These are phyloP conservation scores for Holothuria leucospilota DNA, from an alignment of 53 echinoderm and acorn worm genomes.

Conservation along the genomic window DNA sequence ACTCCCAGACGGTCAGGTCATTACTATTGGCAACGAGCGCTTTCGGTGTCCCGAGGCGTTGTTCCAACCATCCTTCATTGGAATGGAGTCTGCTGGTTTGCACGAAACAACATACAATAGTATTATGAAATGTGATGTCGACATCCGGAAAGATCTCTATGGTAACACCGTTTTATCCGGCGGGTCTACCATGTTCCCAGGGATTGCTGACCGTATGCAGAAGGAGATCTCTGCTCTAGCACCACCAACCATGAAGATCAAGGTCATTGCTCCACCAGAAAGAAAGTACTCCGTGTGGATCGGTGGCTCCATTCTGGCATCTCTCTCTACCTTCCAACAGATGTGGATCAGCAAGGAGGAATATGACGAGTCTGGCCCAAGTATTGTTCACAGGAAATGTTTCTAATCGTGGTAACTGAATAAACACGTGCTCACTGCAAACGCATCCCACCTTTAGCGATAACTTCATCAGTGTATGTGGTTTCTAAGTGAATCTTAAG, in stretches of 20 bases:
- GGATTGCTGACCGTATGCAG: conserved; percentile 93
- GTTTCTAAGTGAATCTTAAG: too few relatives aligned
- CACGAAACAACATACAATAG: conserved; percentile 80
- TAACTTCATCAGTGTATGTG: too few relatives aligned
- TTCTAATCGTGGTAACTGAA: neutral
- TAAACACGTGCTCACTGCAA: neutral
- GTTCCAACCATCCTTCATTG: conserved; percentile 77
- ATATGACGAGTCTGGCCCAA: conserved; percentile 66
- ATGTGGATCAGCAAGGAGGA: conserved; percentile 99
- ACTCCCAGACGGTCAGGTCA: conserved; percentile 90
- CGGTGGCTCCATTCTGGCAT: conserved; percentile 91
- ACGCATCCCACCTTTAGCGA: too few relatives aligned
- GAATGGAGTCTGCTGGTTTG: conserved; percentile 68
- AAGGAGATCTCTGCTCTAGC: conserved; percentile 81
- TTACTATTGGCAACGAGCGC: conserved; percentile 69
- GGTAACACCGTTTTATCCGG: conserved; percentile 89
- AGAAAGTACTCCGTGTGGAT: conserved; percentile 98
- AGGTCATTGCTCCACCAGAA: conserved; percentile 93
- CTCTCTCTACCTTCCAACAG: conserved; percentile 97
- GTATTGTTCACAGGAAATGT: too few relatives aligned
- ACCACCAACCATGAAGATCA: conserved; percentile 94
- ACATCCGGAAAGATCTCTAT: conserved; percentile 81
- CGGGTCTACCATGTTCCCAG: conserved; percentile 91
- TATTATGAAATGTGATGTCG: conserved; percentile 94
- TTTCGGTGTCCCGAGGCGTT: conserved; percentile 78